A percentile compares a stretch with the other conserved stretches of the same genome.
Evolutionary conservation across 2,113 vertebrate genomes (phyloP).

Genomic region (Pollachius pollachius): DNA sequence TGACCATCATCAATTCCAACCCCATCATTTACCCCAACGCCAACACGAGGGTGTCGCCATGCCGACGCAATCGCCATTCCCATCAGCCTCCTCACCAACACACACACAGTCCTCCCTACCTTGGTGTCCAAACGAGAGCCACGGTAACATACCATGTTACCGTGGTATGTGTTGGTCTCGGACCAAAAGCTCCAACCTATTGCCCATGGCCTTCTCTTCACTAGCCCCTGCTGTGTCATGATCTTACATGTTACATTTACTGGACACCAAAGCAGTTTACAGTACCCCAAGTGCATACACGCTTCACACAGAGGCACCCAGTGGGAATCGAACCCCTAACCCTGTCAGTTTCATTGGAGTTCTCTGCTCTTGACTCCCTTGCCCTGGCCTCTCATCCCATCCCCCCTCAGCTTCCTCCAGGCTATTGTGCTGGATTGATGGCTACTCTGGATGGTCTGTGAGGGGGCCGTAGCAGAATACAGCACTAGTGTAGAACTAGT

Average conservation of each 20-base stretch:
- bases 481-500: neutral
- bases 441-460: slow-evolving; percentile 36
- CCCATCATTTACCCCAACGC: too few relatives aligned
- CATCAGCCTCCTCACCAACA: slow-evolving; percentile 38
- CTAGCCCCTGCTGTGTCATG: neutral
- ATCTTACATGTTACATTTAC: neutral
- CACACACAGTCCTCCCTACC: neutral
- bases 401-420: slow-evolving; percentile 43
- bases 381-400: slow-evolving; percentile 35
- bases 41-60: too few relatives aligned
- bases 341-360: slow-evolving; percentile 28
- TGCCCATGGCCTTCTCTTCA: neutral
- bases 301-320: neutral
- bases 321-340: slow-evolving; percentile 33
- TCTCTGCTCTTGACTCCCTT: slow-evolving; percentile 4
- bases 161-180: neutral
- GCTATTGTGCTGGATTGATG: slow-evolving; percentile 54
- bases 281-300: neutral
- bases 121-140: slow-evolving; percentile 1
- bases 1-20: too few relatives aligned
- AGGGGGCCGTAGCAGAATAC: slow-evolving; percentile 1
- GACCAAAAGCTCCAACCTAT: neutral
- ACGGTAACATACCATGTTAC: too few relatives aligned
- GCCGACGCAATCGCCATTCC: neutral
- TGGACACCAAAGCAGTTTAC: slow-evolving; percentile 11